A percentile compares a stretch with the other conserved stretches of the same genome.
Evolutionary conservation across 1,140 invertebrate species (phyloP).

Genomic region (Branchinecta lynchi): DNA sequence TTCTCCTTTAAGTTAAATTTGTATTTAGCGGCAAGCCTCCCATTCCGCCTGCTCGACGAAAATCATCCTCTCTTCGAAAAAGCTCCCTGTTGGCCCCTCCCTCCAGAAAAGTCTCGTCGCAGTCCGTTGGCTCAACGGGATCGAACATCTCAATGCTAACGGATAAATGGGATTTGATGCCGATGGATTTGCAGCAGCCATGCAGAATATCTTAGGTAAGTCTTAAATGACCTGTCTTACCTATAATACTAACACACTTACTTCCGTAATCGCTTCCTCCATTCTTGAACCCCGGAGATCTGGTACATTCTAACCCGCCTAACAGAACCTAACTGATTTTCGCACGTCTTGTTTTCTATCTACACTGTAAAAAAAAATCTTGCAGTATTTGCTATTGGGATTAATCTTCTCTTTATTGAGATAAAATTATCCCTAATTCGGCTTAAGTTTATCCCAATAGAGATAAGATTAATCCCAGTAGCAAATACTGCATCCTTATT

Average conservation of each 20-base stretch:
- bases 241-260: constrained; percentile 11
- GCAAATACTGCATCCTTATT: too few relatives aligned
- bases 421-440: too few relatives aligned
- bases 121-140: constrained; percentile 22
- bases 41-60: constrained; percentile 15
- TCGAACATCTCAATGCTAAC: constrained; percentile 26
- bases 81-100: constrained; percentile 11
- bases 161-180: constrained; percentile 52
- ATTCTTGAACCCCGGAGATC: too few relatives aligned
- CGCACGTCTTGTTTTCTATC: too few relatives aligned
- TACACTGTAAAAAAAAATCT: too few relatives aligned
- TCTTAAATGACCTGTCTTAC: neutral
- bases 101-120: constrained; percentile 24
- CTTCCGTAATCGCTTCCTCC: too few relatives aligned
- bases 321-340: too few relatives aligned
- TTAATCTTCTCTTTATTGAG: too few relatives aligned
- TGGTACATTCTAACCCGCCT: too few relatives aligned
- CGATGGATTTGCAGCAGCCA: constrained; percentile 50
- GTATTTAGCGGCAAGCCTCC: constrained; percentile 22
- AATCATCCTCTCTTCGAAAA: neutral
- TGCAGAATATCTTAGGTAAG: constrained; percentile 51
- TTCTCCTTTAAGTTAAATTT: neutral
- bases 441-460: too few relatives aligned
- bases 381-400: too few relatives aligned
- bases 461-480: too few relatives aligned